Percentiles rank a stretch among this genome's conserved stretches.
Conservation (phyloP, 2,888 invertebrate species). For the Mythimna vitellina region DNA sequence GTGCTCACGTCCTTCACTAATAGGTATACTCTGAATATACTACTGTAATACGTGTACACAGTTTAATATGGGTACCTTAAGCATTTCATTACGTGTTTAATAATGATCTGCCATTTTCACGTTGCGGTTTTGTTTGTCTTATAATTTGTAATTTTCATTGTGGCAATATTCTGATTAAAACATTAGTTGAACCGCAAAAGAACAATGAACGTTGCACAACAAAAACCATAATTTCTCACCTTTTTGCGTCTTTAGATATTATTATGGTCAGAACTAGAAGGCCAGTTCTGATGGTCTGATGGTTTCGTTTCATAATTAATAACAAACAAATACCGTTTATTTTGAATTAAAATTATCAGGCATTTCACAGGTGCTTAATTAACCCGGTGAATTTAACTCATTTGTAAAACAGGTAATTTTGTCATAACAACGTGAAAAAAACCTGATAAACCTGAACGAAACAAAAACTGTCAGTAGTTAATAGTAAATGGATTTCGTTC, state of each 20-base stretch:
- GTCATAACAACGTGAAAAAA: slow-evolving; percentile 12
- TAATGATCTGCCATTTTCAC: slow-evolving; percentile 22
- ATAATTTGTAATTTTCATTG: slow-evolving; percentile 27
- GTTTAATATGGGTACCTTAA: slow-evolving; percentile 5
- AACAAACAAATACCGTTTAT: neutral
- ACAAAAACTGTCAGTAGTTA: neutral
- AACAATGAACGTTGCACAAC: slow-evolving; percentile 25
- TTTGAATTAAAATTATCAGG: neutral
- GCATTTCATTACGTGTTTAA: slow-evolving; percentile 23
- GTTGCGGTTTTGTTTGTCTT: slow-evolving; percentile 22
- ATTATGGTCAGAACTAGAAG: slow-evolving; percentile 9
- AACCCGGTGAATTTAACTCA: neutral
- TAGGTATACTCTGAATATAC: neutral
- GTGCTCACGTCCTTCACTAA: slow-evolving; percentile 3
- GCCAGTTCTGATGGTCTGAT: neutral
- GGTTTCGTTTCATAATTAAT: neutral
- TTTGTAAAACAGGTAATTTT: slow-evolving; percentile 21
- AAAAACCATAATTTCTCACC: slow-evolving; percentile 7
- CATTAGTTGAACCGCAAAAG: slow-evolving; percentile 26
- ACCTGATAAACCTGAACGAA: neutral
- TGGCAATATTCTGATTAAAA: slow-evolving; percentile 29
- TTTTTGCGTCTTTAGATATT: slow-evolving; percentile 9
- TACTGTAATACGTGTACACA: slow-evolving; percentile 9
- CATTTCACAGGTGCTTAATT: neutral
- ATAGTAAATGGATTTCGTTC: slow-evolving; percentile 3